Conservation (phyloP, 2,113 vertebrate genomes). For the Pholis gunnellus region DNA sequence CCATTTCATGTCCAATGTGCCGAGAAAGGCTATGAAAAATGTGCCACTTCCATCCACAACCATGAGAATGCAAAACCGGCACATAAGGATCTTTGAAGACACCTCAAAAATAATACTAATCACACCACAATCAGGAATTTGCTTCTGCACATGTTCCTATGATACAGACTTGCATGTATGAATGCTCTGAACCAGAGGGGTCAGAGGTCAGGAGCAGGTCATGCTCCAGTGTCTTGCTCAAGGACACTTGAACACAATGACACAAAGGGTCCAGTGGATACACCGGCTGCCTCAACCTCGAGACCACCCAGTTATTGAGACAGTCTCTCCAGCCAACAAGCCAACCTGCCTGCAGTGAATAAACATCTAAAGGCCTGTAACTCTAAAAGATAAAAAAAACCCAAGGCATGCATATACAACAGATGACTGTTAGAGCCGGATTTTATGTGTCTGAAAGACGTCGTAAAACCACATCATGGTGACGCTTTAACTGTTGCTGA, state of each 20-base stretch:
- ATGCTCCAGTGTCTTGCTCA: constrained; percentile 49
- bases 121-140: background rate
- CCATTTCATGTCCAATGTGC: constrained; percentile 2
- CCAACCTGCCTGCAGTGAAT: background rate
- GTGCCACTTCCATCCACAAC: background rate
- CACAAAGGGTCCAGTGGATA: constrained; percentile 17
- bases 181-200: background rate
- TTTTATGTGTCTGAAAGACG: constrained; percentile 9
- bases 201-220: constrained; percentile 31
- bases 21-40: background rate
- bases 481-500: constrained; percentile 6
- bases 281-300: background rate
- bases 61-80: background rate
- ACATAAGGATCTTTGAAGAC: background rate
- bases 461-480: constrained; percentile 7
- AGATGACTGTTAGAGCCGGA: constrained; percentile 3
- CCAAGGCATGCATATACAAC: background rate
- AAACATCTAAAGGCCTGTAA: constrained; percentile 14
- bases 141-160: background rate
- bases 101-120: background rate
- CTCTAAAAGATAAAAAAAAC: constrained; percentile 29
- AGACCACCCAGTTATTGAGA: constrained; percentile 33
- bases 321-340: constrained; percentile 16
- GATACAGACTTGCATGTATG: background rate
- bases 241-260: constrained; percentile 35